Evolutionary conservation across 2,113 vertebrate species (phyloP).

Genomic region (Hyaena hyaena): DNA sequence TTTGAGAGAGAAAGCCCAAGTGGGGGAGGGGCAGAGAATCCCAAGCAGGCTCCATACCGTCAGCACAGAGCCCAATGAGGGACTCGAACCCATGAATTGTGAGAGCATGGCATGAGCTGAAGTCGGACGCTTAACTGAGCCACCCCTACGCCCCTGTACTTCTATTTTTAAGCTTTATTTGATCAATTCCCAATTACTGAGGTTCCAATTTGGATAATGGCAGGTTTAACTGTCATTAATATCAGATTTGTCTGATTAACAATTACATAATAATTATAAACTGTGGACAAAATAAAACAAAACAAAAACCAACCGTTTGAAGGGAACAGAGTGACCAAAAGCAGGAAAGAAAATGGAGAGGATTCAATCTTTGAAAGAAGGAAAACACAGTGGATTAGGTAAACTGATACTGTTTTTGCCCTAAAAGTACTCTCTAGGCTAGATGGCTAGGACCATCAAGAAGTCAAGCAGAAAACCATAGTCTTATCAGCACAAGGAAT

Average conservation of each 20-base stretch:
- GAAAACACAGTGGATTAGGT: not conserved
- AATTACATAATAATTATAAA: not conserved
- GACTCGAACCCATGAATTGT: too few relatives aligned
- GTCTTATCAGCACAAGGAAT: not conserved
- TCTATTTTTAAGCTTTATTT: not conserved
- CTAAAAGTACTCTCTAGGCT: not conserved
- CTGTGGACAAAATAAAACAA: not conserved
- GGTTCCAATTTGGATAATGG: not conserved
- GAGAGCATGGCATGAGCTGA: too few relatives aligned
- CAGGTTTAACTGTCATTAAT: not conserved
- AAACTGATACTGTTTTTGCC: not conserved
- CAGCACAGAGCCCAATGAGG: too few relatives aligned
- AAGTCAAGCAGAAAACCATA: slow-evolving; percentile 1
- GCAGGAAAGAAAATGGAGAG: not conserved
- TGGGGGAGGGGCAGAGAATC: too few relatives aligned
- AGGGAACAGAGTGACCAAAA: not conserved
- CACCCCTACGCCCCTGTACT: too few relatives aligned
- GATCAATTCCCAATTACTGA: not conserved
- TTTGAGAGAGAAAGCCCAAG: too few relatives aligned
- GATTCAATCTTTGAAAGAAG: not conserved
- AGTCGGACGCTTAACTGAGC: too few relatives aligned
- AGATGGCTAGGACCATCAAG: not conserved
- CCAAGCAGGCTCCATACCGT: too few relatives aligned
- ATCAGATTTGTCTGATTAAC: not conserved
- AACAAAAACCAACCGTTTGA: not conserved